Evolutionary conservation across 2,113 vertebrate genomes (phyloP).

Genomic region (Chloropsis hardwickii): DNA sequence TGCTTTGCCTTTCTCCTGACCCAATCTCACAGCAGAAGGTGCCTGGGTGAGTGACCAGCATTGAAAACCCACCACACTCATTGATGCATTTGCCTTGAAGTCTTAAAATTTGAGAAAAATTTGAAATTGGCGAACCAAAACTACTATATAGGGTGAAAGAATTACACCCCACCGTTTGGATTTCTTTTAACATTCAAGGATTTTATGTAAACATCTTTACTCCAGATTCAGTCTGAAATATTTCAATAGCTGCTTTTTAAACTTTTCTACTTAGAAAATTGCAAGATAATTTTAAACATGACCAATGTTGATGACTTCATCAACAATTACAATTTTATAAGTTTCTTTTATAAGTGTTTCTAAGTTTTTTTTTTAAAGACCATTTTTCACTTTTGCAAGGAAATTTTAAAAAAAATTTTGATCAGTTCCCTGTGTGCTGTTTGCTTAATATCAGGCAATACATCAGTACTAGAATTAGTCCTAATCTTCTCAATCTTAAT

Average conservation of each 20-base stretch:
- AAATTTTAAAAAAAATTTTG: not conserved
- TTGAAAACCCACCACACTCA: too few relatives aligned
- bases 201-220: not conserved
- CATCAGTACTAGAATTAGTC: not conserved
- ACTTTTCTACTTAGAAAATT: not conserved
- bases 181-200: not conserved
- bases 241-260: not conserved
- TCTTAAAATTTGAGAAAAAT: too few relatives aligned
- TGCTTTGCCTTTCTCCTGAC: too few relatives aligned
- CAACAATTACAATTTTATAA: not conserved
- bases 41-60: too few relatives aligned
- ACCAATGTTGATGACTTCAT: not conserved
- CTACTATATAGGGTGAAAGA: not conserved
- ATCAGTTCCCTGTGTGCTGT: not conserved
- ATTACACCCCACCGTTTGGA: accelerated
- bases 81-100: too few relatives aligned
- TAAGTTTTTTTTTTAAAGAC: not conserved
- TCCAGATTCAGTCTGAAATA: not conserved
- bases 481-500: not conserved
- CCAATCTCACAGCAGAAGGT: too few relatives aligned
- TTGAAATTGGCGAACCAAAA: too few relatives aligned
- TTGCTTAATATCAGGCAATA: not conserved
- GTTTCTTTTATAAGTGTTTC: not conserved
- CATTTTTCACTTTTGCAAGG: not conserved
- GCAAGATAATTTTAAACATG: not conserved